A percentile compares a stretch with the other conserved stretches of the same genome.
Evolutionary conservation across 92 coral and sea anemone genomes (phyloP).

Genomic region (Blastomussa wellsi): DNA sequence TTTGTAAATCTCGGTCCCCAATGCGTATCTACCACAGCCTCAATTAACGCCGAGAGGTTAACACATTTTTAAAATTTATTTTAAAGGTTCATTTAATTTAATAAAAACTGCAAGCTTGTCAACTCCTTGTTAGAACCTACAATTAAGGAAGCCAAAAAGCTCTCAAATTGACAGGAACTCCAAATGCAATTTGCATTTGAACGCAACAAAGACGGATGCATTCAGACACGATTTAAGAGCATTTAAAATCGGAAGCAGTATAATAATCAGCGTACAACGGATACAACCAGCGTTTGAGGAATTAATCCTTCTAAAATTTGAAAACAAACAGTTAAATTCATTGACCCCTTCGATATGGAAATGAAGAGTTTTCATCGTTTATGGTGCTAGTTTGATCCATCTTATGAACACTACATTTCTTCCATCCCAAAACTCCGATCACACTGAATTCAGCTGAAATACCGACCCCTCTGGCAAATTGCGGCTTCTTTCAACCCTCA

Average conservation of each 20-base stretch:
- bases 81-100: slow-evolving; percentile 21
- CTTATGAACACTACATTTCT: neutral
- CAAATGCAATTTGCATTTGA: slow-evolving; percentile 5
- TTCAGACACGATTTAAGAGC: slow-evolving; percentile 26
- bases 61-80: slow-evolving; percentile 8
- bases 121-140: neutral
- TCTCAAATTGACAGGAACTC: slow-evolving; percentile 10
- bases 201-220: neutral
- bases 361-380: neutral
- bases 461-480: slow-evolving; percentile 27
- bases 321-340: slow-evolving; percentile 26
- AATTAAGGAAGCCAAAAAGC: slow-evolving; percentile 5
- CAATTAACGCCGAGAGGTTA: neutral
- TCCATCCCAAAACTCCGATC: neutral
- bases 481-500: slow-evolving; percentile 40
- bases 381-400: neutral
- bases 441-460: neutral
- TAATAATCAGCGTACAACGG: neutral
- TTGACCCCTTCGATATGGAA: slow-evolving; percentile 23
- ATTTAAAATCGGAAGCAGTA: slow-evolving; percentile 29
- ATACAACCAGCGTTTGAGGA: neutral
- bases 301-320: slow-evolving; percentile 32
- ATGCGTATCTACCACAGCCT: neutral
- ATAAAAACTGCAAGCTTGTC: slow-evolving; percentile 21
- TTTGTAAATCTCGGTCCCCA: neutral